Conservation (phyloP, 2,113 vertebrate genomes). For the Sylvilagus bachmani region DNA sequence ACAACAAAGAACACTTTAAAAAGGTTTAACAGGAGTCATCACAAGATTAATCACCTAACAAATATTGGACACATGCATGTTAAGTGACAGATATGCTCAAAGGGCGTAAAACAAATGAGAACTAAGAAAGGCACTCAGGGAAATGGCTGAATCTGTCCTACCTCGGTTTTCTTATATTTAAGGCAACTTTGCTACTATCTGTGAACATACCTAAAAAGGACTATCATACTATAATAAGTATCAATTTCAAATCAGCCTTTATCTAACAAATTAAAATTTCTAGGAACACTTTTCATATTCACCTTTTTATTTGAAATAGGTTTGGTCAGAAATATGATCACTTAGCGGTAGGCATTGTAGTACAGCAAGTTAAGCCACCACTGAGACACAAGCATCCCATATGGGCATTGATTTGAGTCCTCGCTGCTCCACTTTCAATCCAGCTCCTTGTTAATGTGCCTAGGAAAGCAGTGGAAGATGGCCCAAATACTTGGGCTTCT, state of each 20-base stretch:
- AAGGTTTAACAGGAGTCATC: background rate
- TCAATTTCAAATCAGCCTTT: conserved; percentile 1
- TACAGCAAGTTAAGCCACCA: too few species aligned
- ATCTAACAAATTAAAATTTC: conserved; percentile 10
- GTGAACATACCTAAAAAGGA: background rate
- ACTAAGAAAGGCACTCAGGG: background rate
- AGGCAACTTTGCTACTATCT: background rate
- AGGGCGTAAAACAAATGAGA: background rate
- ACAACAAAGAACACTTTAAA: background rate
- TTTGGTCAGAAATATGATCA: background rate
- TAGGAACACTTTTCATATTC: conserved; percentile 4
- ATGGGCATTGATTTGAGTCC: too few species aligned
- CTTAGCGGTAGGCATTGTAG: background rate
- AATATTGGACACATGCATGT: background rate
- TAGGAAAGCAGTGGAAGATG: too few species aligned
- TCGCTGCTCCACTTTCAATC: too few species aligned
- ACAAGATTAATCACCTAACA: conserved; percentile 27
- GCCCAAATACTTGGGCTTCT: too few species aligned
- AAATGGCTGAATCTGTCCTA: background rate
- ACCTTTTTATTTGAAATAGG: conserved; percentile 9
- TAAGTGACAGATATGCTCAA: background rate
- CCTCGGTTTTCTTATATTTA: background rate
- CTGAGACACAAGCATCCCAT: too few species aligned
- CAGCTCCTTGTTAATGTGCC: too few species aligned
- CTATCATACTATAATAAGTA: background rate